Evolutionary conservation across 2,113 vertebrate genomes (phyloP), one percentile per base, ranked within the genome.

Genomic region (Thalassoma bifasciatum): DNA sequence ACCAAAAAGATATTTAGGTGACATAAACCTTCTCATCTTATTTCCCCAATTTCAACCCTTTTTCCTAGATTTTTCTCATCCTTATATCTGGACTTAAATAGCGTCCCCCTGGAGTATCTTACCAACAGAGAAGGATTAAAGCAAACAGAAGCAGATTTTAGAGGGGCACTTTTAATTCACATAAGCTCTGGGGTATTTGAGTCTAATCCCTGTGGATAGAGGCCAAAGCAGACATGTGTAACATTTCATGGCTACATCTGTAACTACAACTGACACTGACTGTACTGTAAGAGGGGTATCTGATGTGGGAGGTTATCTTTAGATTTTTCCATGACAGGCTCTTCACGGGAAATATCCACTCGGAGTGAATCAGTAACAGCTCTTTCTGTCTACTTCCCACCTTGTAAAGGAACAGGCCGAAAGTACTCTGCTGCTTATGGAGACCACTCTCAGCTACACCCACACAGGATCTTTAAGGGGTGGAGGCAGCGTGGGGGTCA

Each of bases 161-260:
- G 63, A 75, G 57, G 73, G 75, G 36, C 62, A 23, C 62, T 70
- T 77, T 76, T 63, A 68, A 86, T 73, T 83, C 66, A 74, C 75
- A 81, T 84, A 79, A 79, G 22, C 58, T 38, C 8, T 13, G 49
- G 66, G 67, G 54, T 37, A 37, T 71, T 51, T 16, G 40, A 78
- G 49, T 50, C n/a, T 79, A 80, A 84, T 77, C 73, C 76, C 61
- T 12, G 9, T 66, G 70, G 81, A 86, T 53, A 9, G 50, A 60
- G 42, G 68, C 71, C 80, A 81, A 78, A 47, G 51, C 62, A 24
- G 56, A 60, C 59, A 63, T 52, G 21, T 52, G 56, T 8, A 11
- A 58, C 66, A 60, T 83, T 67, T 75, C 62, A 68, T 19, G 24
- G 23, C n/a, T 40, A 49, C 19, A 53, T 65, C 37, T 53, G 24